Evolutionary conservation across 2,113 vertebrate species (phyloP).

Genomic region (Gallinago jamesoni): DNA sequence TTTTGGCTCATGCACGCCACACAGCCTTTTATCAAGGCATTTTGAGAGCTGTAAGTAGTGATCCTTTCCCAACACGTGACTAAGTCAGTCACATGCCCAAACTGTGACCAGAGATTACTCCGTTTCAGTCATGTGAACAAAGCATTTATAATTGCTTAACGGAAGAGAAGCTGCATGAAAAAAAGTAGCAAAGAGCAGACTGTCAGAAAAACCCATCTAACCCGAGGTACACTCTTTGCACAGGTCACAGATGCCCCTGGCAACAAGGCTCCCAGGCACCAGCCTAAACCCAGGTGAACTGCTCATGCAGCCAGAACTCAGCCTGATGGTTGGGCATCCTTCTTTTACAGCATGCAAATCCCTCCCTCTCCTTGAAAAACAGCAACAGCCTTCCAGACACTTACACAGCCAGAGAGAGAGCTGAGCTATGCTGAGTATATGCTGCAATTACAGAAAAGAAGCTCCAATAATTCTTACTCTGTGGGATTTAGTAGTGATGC

Average conservation of each 20-base stretch:
- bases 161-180: neutral
- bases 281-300: neutral
- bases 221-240: neutral
- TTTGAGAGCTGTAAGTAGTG: neutral
- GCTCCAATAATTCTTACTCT: neutral
- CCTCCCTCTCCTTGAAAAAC: neutral
- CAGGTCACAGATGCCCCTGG: neutral
- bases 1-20: constrained; percentile 59
- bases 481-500: neutral
- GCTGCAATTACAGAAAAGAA: neutral
- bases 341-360: neutral
- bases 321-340: neutral
- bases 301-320: neutral
- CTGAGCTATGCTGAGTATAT: neutral
- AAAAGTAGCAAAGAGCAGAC: neutral
- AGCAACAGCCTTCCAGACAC: neutral
- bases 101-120: constrained; percentile 17
- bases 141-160: neutral
- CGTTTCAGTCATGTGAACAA: constrained; percentile 31
- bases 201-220: neutral
- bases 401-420: neutral
- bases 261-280: neutral
- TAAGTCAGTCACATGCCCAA: constrained; percentile 33
- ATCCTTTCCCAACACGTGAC: constrained; percentile 35
- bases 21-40: constrained; percentile 41